Percentiles rank a stretch among this genome's conserved stretches.
Conservation (phyloP, 2,888 invertebrate species). For the Tetragonisca angustula region DNA sequence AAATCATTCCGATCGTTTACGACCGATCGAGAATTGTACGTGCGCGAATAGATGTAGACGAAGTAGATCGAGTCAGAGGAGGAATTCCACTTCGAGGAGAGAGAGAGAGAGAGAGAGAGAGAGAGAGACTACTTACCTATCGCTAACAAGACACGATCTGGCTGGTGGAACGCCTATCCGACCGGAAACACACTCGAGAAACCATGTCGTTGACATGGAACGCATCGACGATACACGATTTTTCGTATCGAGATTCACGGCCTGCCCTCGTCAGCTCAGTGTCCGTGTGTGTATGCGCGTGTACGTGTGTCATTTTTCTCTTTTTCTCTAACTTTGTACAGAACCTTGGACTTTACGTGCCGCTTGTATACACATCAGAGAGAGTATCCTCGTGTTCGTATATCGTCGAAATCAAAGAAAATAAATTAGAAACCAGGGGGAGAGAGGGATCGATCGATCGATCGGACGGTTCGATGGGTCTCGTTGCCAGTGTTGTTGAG, state of each 20-base stretch:
- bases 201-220: not conserved
- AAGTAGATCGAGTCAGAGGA: slow-evolving; percentile 28
- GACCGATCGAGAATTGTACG: not conserved
- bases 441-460: slow-evolving; percentile 12
- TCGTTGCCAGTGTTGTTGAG: slow-evolving; percentile 7
- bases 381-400: slow-evolving; percentile 24
- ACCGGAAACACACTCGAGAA: slow-evolving; percentile 22
- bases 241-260: slow-evolving; percentile 8
- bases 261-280: not conserved
- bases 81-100: slow-evolving; percentile 12
- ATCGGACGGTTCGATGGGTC: slow-evolving; percentile 11
- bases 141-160: slow-evolving; percentile 22
- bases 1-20: not conserved
- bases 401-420: slow-evolving; percentile 21
- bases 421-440: slow-evolving; percentile 1
- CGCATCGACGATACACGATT: not conserved
- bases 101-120: not conserved
- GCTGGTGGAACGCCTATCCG: slow-evolving; percentile 21
- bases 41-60: not conserved
- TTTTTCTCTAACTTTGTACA: not conserved
- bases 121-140: slow-evolving; percentile 52
- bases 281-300: not conserved
- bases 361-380: slow-evolving; percentile 1
- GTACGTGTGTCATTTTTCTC: too few species aligned
- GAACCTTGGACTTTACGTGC: not conserved